Evolutionary conservation across 2,797 vertebrate genomes (phyloP).

Genomic region (Limosa lapponica): DNA sequence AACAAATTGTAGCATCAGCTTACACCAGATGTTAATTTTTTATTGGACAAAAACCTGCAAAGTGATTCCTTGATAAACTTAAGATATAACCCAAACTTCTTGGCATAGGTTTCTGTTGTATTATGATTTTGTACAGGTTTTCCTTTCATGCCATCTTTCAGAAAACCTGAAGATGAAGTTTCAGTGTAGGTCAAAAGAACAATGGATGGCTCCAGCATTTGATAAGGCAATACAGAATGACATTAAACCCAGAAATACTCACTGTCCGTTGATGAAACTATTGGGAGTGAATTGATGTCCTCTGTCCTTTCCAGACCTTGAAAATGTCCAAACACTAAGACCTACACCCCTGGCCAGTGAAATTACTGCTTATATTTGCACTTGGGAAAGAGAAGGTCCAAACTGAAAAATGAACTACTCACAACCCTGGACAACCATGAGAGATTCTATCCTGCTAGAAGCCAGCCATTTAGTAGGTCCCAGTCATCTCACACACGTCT

Average conservation of each 20-base stretch:
- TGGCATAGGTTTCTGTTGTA: background rate
- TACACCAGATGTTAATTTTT: background rate
- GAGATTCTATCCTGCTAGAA: background rate
- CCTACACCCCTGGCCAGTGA: background rate
- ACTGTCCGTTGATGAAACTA: background rate
- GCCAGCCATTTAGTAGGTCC: background rate
- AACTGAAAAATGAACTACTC: background rate
- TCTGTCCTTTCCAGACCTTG: background rate
- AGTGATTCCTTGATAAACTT: background rate
- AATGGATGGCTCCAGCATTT: background rate
- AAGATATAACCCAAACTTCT: background rate
- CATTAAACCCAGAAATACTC: background rate
- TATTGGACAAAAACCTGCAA: background rate
- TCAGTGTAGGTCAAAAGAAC: background rate
- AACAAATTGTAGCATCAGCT: conserved; percentile 6
- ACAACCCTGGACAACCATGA: background rate
- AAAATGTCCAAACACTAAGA: background rate
- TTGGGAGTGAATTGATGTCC: background rate
- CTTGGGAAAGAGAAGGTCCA: background rate
- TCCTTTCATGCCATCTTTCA: background rate
- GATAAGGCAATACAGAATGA: background rate
- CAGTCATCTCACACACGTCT: background rate
- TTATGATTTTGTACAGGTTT: background rate
- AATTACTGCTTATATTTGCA: background rate
- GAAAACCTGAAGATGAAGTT: background rate